phyloP scores from a whole-genome alignment of 2,888 invertebrate genomes.

The Conistra vaccinii region DNA sequence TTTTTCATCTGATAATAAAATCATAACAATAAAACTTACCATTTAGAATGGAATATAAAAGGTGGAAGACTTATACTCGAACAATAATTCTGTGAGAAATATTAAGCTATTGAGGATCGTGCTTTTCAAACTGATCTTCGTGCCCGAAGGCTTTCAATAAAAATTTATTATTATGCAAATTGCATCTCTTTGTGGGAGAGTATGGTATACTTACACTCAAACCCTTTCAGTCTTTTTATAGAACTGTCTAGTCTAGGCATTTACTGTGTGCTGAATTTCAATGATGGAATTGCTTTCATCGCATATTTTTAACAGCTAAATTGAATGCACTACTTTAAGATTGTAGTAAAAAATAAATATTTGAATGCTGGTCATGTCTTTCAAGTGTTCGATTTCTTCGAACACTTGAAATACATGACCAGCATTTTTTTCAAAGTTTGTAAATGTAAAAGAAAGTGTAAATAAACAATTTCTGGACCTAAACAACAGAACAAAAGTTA shows the following conservation, averaged over 20 bases:
- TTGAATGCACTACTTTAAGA: neutral
- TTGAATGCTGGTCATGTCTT: neutral
- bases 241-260: slow-evolving; percentile 64
- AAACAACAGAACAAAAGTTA: neutral
- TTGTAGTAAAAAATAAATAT: neutral
- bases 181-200: slow-evolving; percentile 82
- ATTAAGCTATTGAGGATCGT: slow-evolving; percentile 73
- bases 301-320: slow-evolving; percentile 37
- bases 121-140: slow-evolving; percentile 75
- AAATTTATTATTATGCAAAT: slow-evolving; percentile 89
- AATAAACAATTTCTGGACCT: neutral
- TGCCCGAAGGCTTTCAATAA: slow-evolving; percentile 80
- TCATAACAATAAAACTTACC: slow-evolving; percentile 62
- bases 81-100: slow-evolving; percentile 58
- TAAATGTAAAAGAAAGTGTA: neutral
- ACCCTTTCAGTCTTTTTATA: slow-evolving; percentile 75
- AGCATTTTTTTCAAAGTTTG: neutral
- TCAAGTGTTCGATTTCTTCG: too few species aligned
- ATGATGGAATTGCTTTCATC: slow-evolving; percentile 44
- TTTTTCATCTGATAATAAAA: slow-evolving; percentile 62
- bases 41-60: slow-evolving; percentile 57
- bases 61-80: slow-evolving; percentile 30
- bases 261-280: slow-evolving; percentile 53
- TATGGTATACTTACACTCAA: slow-evolving; percentile 77
- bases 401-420: too few species aligned